A percentile compares a stretch with the other conserved stretches of the same genome.
Evolutionary conservation across 1,140 invertebrate genomes (phyloP).

Genomic region (Ptiloglossa arizonensis): DNA sequence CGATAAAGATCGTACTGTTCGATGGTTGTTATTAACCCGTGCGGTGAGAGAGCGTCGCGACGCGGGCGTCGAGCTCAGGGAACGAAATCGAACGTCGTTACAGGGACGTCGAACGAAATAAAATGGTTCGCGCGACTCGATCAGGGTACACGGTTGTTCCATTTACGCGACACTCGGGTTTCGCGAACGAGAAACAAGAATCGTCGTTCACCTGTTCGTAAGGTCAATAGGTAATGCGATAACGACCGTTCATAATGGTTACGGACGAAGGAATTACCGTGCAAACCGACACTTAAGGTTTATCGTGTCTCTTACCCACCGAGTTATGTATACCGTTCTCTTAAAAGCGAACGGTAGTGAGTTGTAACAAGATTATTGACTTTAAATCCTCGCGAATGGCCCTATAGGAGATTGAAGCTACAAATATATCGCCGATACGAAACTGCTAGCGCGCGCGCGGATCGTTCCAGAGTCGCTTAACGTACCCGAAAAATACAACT

Average conservation of each 20-base stretch:
- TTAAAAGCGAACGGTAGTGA: slow-evolving; percentile 70
- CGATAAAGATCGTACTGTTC: no score
- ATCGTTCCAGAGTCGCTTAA: slow-evolving; percentile 31
- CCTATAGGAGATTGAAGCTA: slow-evolving; percentile 68
- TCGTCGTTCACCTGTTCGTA: slow-evolving; percentile 67
- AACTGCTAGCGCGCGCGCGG: slow-evolving; percentile 18
- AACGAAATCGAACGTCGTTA: not conserved
- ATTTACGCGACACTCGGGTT: slow-evolving; percentile 1
- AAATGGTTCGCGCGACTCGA: not conserved
- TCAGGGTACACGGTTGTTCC: not conserved
- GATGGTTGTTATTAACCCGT: no score
- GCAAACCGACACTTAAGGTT: slow-evolving; percentile 71
- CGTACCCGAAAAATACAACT: slow-evolving; percentile 1
- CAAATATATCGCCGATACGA: slow-evolving; percentile 67
- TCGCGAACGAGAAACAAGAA: slow-evolving; percentile 36
- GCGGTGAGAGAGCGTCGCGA: not conserved
- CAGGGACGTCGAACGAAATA: not conserved
- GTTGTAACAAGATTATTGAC: slow-evolving; percentile 71
- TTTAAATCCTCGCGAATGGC: slow-evolving; percentile 68
- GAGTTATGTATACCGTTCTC: slow-evolving; percentile 69
- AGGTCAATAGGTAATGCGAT: slow-evolving; percentile 70
- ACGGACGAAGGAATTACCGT: slow-evolving; percentile 69
- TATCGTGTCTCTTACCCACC: slow-evolving; percentile 69
- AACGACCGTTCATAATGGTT: slow-evolving; percentile 70
- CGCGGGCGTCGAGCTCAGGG: no score